A percentile compares a stretch with the other conserved stretches of the same genome.
These are phyloP conservation scores for Amblyjoppa proteus DNA, from an alignment of 2,888 invertebrate genomes.

Conservation along the genomic window DNA sequence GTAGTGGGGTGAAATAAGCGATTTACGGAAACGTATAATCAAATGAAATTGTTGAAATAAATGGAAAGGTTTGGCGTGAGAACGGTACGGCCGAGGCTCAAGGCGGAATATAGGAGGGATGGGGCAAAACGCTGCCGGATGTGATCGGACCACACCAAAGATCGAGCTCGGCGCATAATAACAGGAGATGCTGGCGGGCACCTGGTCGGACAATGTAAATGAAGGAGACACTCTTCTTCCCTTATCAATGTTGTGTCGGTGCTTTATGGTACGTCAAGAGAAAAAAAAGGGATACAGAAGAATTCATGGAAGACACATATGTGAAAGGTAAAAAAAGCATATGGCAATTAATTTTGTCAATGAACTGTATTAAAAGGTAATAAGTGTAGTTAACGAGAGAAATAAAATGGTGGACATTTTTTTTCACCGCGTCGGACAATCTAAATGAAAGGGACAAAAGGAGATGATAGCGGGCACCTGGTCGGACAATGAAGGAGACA, in stretches of 20 bases:
- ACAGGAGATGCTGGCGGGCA: constrained; percentile 22
- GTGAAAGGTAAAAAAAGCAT: neutral
- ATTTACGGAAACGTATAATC: constrained; percentile 3
- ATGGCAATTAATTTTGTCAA: neutral
- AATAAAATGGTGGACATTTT: neutral
- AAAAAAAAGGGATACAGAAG: too few relatives aligned
- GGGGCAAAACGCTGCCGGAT: constrained; percentile 43
- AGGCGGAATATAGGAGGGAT: neutral
- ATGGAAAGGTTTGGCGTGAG: constrained; percentile 20
- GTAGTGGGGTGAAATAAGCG: constrained; percentile 7
- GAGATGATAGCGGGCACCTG: neutral
- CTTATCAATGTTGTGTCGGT: too few relatives aligned
- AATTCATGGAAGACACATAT: too few relatives aligned
- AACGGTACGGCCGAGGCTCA: constrained; percentile 19
- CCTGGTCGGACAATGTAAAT: constrained; percentile 12
- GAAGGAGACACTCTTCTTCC: neutral
- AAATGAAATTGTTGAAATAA: constrained; percentile 16
- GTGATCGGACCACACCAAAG: constrained; percentile 49
- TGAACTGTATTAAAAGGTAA: neutral
- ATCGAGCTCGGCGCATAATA: constrained; percentile 21
- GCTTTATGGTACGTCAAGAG: too few relatives aligned
- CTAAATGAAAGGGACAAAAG: neutral
- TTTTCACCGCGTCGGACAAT: neutral
- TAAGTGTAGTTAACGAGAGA: neutral
- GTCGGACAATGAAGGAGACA: too few relatives aligned